Base-by-base conservation (phyloP, 35 echinoderm and acorn worm genomes). In the Heliocidaris erythrogramma region DNA sequence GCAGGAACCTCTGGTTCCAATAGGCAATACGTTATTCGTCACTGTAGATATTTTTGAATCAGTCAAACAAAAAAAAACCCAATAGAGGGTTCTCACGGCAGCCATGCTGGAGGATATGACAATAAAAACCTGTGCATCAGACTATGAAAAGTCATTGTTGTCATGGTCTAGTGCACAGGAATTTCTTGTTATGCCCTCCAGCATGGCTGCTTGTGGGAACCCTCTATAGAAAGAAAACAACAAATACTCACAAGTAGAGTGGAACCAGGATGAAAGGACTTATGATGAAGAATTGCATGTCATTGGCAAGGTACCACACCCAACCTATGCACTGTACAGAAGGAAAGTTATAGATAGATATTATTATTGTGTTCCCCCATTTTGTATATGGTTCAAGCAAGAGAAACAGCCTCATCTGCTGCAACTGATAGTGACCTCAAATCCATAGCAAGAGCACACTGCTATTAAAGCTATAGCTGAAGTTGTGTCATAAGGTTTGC, bases 261-360 rank as follows among this genome's bases (percentile, higher is more conserved):
- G 95, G 49, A 47, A 96, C 16, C 21, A 99, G 88, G 16, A 99
- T 94, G 2, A 99, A 32, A 21, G 98, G 98, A 92, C 95, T 96
- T 30, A 99, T 92, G 86, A 99, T 56, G 89, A 96, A 99, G 35
- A 99, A 99, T 84, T 99, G 98, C 98, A 99, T 99, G 88, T 99
- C 98, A 60, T 96, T 96, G 7, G 98, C 96, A 65, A 99, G 47
- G 49, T 99, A 99, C 98, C 98, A 99, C 13, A 95, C 30, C 98
- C 98, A 99, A 7, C 95, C 95, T 88, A 99, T 96, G 85, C 98
- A 99, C 98, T 99, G 91, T 49, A 88, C 24, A 48, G 49, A 21
- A 85, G 9, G 90, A 86, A 86, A 86, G n/a, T 18, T 18, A 84
- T 2, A 84, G n/a, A 84, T 84, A 14, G 0, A n/a, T n/a, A n/a